phyloP scores from a whole-genome alignment of 2,113 vertebrate genomes.

The Poicephalus gulielmi region DNA sequence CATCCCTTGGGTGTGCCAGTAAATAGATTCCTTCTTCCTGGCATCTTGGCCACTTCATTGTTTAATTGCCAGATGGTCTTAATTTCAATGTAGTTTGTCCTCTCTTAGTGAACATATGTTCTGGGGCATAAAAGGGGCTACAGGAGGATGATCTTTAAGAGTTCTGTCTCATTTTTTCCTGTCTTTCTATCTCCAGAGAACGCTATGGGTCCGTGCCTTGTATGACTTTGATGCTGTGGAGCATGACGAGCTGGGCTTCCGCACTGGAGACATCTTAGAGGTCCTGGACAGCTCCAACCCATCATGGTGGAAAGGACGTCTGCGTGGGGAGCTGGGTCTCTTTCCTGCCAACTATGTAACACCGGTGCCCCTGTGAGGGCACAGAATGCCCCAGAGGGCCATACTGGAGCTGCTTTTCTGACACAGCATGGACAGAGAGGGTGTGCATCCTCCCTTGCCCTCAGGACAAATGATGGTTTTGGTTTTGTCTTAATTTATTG shows the following conservation, averaged over 20 bases:
- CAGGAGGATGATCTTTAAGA: not conserved
- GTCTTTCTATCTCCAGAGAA: conserved; percentile 52
- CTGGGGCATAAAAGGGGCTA: not conserved
- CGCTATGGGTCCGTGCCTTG: conserved; percentile 83
- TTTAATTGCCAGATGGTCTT: not conserved
- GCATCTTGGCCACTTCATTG: not conserved
- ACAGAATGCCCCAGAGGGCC: not conserved
- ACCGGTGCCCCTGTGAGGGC: conserved; percentile 68
- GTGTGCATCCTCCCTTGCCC: not conserved
- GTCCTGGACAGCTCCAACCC: conserved; percentile 87
- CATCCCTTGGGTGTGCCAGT: not conserved
- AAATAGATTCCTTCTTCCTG: not conserved
- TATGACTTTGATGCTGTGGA: conserved; percentile 89
- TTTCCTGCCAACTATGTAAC: conserved; percentile 92
- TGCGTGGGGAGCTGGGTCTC: conserved; percentile 83
- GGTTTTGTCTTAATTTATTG: conserved; percentile 69
- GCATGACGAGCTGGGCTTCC: conserved; percentile 88
- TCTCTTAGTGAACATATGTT: not conserved
- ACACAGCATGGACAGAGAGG: not conserved
- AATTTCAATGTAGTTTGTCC: not conserved
- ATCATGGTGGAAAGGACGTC: conserved; percentile 90
- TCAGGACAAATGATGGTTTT: not conserved
- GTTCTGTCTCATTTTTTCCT: not conserved
- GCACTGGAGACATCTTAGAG: conserved; percentile 85
- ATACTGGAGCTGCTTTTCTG: not conserved